Percentiles rank a stretch among this genome's conserved stretches.
Conservation (phyloP, 2,888 invertebrate genomes). For the Drosophila koepferae region DNA sequence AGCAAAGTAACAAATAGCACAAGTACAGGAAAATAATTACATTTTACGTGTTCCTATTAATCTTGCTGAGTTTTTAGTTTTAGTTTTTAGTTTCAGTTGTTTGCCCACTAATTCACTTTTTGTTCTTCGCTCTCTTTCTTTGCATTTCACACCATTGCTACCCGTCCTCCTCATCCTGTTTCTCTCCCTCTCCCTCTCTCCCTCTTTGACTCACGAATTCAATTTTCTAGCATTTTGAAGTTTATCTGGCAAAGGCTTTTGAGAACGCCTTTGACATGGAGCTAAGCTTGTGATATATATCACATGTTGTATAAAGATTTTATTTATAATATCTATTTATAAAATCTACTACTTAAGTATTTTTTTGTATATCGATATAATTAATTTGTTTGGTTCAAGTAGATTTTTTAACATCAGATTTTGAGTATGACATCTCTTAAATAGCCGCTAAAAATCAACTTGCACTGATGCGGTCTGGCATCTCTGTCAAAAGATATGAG, state of each 20-base stretch:
- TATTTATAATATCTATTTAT: neutral
- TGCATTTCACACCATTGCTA: neutral
- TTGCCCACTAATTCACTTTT: constrained; percentile 76
- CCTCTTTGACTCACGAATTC: constrained; percentile 47
- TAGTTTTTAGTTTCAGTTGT: constrained; percentile 69
- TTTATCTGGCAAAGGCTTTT: neutral
- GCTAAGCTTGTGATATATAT: neutral
- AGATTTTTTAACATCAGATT: too few species aligned
- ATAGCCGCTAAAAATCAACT: too few species aligned
- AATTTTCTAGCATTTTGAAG: constrained; percentile 30
- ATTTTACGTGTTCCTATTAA: constrained; percentile 81
- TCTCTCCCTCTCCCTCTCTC: neutral
- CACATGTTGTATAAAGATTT: neutral
- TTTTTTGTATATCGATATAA: too few species aligned
- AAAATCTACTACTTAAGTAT: too few species aligned
- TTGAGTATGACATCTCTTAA: too few species aligned
- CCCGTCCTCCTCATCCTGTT: neutral
- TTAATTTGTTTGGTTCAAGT: too few species aligned
- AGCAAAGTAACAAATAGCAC: constrained; percentile 69
- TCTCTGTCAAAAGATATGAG: too few species aligned
- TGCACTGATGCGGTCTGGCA: too few species aligned
- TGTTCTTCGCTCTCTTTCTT: constrained; percentile 31
- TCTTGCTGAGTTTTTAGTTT: constrained; percentile 80
- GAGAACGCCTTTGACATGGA: neutral
- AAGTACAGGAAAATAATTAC: constrained; percentile 79